Base-by-base conservation (phyloP, 2,888 invertebrate genomes). In the Oscheius sp. region DNA sequence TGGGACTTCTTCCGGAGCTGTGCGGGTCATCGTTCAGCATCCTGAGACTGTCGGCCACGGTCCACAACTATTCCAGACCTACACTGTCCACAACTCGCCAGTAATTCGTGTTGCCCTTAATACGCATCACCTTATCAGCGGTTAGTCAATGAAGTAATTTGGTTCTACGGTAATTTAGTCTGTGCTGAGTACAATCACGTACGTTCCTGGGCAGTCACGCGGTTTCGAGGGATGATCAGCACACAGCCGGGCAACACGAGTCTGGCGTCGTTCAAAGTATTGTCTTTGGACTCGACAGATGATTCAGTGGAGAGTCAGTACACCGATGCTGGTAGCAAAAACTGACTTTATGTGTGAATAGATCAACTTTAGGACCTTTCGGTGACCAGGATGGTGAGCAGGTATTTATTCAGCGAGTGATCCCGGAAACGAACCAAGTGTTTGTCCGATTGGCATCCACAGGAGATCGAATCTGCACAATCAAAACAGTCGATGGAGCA, bases 181-280 rank as follows among this genome's bases (percentile, higher is more conserved):
- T 99, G 98, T 90, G 94, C 95, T 80, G 97, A 98, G 89, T 97
- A 96, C 91, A 96, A 97, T 91, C 98, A 99, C 90, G 97, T 98
- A 11, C 92, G 98, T 37, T 96, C 96, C 70, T 99, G 98, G 98
- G 93, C 94, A 33, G 95, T 99, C 62, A 97, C 96, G 0, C 92
- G 98, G 78, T 99, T 99, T 90, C 92, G 97, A 53, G 97, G 98
- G 9, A 97, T 98, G 96, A 95, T 99, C 80, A 96, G 96, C 57
- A 99, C 98, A 0, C 98, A 99, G 53, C 99, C 98, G 0, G 98
- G 98, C 3, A 96, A 96, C 7, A 96, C 96, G 57, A 96, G 97
- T 0, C 94, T 97, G 85, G 96, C 98, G 0, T 96, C 96, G 7
- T 99, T 97, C 91, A 97, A 97, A 90, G 94, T 96, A 76, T 92